phyloP scores from a whole-genome alignment of 2,888 invertebrate species.

The Altica lythri region DNA sequence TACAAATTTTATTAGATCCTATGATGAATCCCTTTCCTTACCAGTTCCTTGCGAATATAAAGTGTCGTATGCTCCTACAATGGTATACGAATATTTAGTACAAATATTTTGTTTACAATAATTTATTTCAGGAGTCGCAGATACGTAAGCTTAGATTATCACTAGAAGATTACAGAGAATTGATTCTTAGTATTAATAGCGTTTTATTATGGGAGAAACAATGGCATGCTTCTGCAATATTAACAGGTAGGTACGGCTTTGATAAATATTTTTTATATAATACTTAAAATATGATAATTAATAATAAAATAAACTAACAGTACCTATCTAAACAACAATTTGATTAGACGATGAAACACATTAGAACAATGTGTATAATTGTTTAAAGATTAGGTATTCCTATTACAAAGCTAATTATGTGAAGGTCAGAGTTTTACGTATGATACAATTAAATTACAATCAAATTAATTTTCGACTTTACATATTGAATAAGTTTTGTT shows the following conservation, averaged over 20 bases:
- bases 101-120: conserved; percentile 1
- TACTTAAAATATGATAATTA: too few species aligned
- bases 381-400: too few species aligned
- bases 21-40: conserved; percentile 32
- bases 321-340: too few species aligned
- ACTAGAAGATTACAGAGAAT: conserved; percentile 76
- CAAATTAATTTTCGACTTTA: too few species aligned
- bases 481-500: too few species aligned
- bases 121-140: conserved; percentile 67
- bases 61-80: conserved; percentile 39
- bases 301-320: too few species aligned
- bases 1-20: conserved; percentile 28
- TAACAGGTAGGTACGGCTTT: conserved; percentile 65
- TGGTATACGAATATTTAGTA: conserved; percentile 34
- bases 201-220: conserved; percentile 83
- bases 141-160: conserved; percentile 72
- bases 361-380: too few species aligned
- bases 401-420: too few species aligned
- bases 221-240: conserved; percentile 79
- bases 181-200: conserved; percentile 71
- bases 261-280: too few species aligned
- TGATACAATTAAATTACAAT: too few species aligned
- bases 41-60: conserved; percentile 36
- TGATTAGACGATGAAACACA: too few species aligned
- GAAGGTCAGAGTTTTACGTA: too few species aligned